Evolutionary conservation across 2,888 invertebrate genomes (phyloP).

Genomic region (Neoaliturus tenellus): DNA sequence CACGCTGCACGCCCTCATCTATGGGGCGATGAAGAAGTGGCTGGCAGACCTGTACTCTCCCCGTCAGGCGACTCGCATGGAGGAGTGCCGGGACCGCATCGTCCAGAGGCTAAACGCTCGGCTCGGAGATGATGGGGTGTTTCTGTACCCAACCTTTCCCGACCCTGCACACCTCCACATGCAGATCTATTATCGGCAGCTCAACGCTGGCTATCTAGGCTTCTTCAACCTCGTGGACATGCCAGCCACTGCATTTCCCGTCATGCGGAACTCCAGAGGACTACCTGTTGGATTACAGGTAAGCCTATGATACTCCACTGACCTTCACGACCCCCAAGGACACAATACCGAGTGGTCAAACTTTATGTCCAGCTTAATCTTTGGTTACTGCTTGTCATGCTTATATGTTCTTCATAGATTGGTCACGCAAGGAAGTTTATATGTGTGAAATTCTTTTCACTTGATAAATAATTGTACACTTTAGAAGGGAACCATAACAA

Average conservation of each 20-base stretch:
- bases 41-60: conserved; percentile 72
- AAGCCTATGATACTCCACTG: too few relatives aligned
- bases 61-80: not conserved
- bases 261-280: conserved; percentile 70
- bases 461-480: too few relatives aligned
- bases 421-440: too few relatives aligned
- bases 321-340: too few relatives aligned
- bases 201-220: conserved; percentile 74
- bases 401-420: too few relatives aligned
- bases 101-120: conserved; percentile 72
- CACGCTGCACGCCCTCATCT: conserved; percentile 79
- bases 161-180: conserved; percentile 91
- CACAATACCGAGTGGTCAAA: too few relatives aligned
- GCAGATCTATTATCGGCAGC: conserved; percentile 72
- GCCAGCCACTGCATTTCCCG: conserved; percentile 75
- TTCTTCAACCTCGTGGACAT: conserved; percentile 75
- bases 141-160: conserved; percentile 93
- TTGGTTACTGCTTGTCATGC: too few relatives aligned
- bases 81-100: conserved; percentile 7
- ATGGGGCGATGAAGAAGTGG: conserved; percentile 77
- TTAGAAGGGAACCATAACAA: too few relatives aligned
- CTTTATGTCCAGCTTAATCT: too few relatives aligned
- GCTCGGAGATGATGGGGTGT: conserved; percentile 89
- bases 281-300: conserved; percentile 88
- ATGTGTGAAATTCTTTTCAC: too few relatives aligned